These are phyloP conservation scores for Seira ritae DNA, from an alignment of 2,888 invertebrate species.

Conservation along the genomic window DNA sequence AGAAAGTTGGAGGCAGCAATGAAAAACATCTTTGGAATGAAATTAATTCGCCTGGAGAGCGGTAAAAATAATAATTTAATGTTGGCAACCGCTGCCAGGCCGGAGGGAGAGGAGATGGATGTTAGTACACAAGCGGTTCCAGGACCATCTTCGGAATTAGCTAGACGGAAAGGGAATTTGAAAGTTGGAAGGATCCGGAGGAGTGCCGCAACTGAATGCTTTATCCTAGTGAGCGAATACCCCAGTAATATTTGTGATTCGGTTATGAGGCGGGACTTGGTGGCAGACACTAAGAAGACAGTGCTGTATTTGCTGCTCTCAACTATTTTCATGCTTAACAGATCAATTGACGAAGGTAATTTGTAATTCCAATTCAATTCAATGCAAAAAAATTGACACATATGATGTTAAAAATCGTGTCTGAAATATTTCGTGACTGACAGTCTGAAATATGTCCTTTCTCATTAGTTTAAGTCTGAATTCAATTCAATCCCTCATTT, in stretches of 20 bases:
- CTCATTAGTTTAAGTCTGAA: conserved; percentile 65
- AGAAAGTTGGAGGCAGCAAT: conserved; percentile 53
- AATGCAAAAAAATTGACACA: neutral
- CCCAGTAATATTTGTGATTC: conserved; percentile 57
- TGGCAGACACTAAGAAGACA: conserved; percentile 56
- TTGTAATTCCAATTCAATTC: neutral
- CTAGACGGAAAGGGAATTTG: conserved; percentile 6
- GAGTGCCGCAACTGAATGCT: conserved; percentile 26
- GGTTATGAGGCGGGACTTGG: conserved; percentile 50
- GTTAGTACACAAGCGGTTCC: neutral
- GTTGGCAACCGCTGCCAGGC: neutral
- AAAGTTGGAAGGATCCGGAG: conserved; percentile 12
- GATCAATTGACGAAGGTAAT: conserved; percentile 69
- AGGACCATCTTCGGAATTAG: too few species aligned
- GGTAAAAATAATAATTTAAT: conserved; percentile 26
- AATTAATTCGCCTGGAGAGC: conserved; percentile 62
- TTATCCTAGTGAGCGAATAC: conserved; percentile 66
- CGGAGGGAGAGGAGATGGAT: neutral
- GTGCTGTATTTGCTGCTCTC: conserved; percentile 61
- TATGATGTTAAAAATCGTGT: too few species aligned
- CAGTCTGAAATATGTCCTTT: conserved; percentile 28
- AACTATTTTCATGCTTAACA: conserved; percentile 65
- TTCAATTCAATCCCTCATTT: too few species aligned
- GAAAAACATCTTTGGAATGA: conserved; percentile 68
- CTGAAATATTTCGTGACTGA: neutral